phyloP scores from a whole-genome alignment of 2,888 invertebrate species.

The Allolobophora icterica region DNA sequence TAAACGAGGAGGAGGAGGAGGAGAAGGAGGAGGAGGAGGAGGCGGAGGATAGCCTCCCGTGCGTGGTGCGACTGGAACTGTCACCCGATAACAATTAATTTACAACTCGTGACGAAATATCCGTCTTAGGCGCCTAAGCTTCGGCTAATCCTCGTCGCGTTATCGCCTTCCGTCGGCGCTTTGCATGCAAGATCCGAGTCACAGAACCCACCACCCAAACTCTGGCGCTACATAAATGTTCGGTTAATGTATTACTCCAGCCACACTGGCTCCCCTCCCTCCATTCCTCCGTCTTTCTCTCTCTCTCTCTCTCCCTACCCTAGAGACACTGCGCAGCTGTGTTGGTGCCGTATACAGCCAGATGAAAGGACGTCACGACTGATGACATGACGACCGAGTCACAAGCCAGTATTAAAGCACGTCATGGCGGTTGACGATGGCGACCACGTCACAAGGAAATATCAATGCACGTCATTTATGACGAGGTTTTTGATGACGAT shows the following conservation, averaged over 20 bases:
- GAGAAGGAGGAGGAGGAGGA: too few species aligned
- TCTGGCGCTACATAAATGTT: not conserved
- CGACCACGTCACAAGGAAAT: too few species aligned
- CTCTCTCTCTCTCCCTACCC: not conserved
- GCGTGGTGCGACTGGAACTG: not conserved
- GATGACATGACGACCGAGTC: conserved; percentile 8
- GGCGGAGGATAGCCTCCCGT: not conserved
- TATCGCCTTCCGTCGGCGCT: not conserved
- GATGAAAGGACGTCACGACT: not conserved
- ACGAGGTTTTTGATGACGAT: too few species aligned
- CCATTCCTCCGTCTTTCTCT: not conserved
- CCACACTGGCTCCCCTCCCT: not conserved
- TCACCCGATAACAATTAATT: not conserved
- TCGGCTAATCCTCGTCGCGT: not conserved
- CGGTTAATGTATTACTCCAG: not conserved
- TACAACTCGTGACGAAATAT: not conserved
- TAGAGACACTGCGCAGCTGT: not conserved
- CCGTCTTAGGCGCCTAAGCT: not conserved
- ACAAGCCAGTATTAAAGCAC: not conserved
- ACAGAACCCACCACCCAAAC: not conserved
- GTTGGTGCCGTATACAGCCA: not conserved
- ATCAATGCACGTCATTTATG: too few species aligned
- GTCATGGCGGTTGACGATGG: not conserved
- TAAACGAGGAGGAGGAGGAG: too few species aligned
- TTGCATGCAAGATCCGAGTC: not conserved